Evolutionary conservation across 2,797 vertebrate species (phyloP).

Genomic region (Nyctibius grandis): DNA sequence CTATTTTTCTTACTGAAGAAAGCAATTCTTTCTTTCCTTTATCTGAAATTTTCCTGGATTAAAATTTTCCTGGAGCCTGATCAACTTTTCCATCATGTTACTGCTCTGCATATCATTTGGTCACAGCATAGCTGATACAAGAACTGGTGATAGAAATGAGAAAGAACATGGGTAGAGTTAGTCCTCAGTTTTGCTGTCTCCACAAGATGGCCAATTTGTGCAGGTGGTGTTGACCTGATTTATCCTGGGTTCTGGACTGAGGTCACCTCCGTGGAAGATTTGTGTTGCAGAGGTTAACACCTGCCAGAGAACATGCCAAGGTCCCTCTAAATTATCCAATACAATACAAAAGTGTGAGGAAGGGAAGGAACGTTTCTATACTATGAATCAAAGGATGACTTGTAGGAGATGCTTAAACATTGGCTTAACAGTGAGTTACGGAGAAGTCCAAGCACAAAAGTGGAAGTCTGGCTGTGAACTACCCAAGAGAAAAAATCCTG

Average conservation of each 20-base stretch:
- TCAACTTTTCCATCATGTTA: neutral
- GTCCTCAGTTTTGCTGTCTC: neutral
- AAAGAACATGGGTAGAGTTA: neutral
- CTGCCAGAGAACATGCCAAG: neutral
- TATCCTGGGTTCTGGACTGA: neutral
- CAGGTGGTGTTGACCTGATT: neutral
- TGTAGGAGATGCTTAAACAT: neutral
- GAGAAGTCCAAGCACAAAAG: neutral
- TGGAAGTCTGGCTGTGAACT: neutral
- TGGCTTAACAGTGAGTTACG: neutral
- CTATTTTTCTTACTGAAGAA: neutral
- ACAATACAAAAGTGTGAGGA: neutral
- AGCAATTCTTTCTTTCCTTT: neutral
- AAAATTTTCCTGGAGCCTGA: neutral
- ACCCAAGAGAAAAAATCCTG: neutral
- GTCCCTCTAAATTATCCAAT: neutral
- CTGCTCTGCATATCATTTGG: neutral
- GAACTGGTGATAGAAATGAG: neutral
- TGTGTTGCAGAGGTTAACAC: neutral
- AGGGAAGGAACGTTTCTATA: neutral
- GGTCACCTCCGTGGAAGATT: neutral
- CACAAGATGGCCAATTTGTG: neutral
- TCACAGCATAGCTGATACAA: neutral
- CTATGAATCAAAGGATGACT: neutral
- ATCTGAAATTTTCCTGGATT: neutral